A percentile compares a stretch with the other conserved stretches of the same genome.
Evolutionary conservation across 2,888 invertebrate species (phyloP).

Genomic region (Strigamia transsilvanica): DNA sequence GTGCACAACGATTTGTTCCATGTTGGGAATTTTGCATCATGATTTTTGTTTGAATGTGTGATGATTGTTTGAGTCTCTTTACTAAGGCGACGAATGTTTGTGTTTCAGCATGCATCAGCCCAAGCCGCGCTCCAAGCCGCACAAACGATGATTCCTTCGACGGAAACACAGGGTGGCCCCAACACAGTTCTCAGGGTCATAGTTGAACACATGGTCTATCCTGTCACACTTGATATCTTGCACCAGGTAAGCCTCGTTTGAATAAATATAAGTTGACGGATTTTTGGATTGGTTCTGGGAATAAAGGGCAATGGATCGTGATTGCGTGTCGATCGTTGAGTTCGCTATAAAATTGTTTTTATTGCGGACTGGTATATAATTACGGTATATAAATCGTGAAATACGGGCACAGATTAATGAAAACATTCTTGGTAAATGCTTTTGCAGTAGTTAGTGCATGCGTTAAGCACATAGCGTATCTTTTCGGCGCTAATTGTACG

Average conservation of each 20-base stretch:
- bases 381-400: too few species aligned
- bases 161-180: constrained; percentile 83
- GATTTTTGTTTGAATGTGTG: background rate
- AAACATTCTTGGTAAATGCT: too few species aligned
- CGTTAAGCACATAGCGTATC: too few species aligned
- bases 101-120: constrained; percentile 77
- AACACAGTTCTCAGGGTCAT: constrained; percentile 97
- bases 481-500: too few species aligned
- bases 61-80: constrained; percentile 63
- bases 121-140: constrained; percentile 86
- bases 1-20: background rate
- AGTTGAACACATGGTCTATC: constrained; percentile 98
- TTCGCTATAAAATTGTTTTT: too few species aligned
- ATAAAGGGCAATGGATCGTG: too few species aligned
- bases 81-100: constrained; percentile 58
- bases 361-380: too few species aligned
- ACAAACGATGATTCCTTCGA: constrained; percentile 74
- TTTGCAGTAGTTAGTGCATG: too few species aligned
- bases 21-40: background rate
- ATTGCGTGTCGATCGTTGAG: too few species aligned
- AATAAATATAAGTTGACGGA: too few species aligned
- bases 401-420: too few species aligned
- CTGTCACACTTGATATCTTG: constrained; percentile 95
- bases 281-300: too few species aligned
- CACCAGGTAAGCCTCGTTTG: constrained; percentile 67